Evolutionary conservation across 2,888 invertebrate genomes (phyloP).

Genomic region (Euzophera pinguis): DNA sequence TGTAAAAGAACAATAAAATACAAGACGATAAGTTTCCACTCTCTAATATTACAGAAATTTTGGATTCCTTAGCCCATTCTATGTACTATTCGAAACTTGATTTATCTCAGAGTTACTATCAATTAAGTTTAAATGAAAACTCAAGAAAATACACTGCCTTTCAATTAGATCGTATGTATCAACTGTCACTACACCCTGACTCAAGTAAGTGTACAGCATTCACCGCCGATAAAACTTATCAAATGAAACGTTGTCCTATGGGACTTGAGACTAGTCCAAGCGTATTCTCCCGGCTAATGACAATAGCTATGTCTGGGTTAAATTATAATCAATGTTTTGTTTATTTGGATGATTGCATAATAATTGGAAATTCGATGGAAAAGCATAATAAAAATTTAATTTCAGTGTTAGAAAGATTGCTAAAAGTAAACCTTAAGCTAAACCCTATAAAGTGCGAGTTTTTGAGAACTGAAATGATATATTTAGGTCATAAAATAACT

Average conservation of each 20-base stretch:
- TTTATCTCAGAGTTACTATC: background rate
- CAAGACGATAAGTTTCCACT: background rate
- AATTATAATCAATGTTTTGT: background rate
- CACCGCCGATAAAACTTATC: background rate
- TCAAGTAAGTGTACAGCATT: background rate
- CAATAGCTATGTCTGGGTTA: background rate
- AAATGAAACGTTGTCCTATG: background rate
- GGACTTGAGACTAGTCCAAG: background rate
- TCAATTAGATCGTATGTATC: background rate
- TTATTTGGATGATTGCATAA: background rate
- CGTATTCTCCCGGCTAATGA: background rate
- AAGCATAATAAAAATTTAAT: too few relatives aligned
- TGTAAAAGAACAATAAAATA: slow-evolving; percentile 6
- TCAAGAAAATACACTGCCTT: background rate
- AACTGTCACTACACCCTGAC: background rate
- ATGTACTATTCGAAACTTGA: background rate
- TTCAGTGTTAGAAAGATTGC: background rate
- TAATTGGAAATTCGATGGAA: too few relatives aligned
- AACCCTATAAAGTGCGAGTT: background rate
- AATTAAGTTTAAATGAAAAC: background rate
- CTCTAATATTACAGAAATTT: background rate
- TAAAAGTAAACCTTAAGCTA: background rate
- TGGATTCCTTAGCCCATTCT: background rate
- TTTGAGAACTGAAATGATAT: background rate
- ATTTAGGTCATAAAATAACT: background rate